phyloP scores from a whole-genome alignment of 2,113 vertebrate species.

The Nestor notabilis region DNA sequence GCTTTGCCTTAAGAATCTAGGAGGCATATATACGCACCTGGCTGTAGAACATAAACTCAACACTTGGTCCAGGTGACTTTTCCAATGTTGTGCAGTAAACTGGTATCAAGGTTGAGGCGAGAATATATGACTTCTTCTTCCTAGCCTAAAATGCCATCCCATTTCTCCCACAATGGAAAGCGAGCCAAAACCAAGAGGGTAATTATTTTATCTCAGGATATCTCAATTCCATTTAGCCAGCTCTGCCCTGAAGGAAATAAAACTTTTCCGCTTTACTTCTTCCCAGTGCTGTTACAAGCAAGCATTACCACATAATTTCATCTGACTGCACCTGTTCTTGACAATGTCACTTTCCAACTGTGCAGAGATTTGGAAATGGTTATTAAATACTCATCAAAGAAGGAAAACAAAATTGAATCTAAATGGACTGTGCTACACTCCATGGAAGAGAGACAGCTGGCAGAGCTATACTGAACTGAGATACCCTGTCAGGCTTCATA shows the following conservation, averaged over 20 bases:
- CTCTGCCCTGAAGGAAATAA: conserved; percentile 2
- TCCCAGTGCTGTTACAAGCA: conserved; percentile 5
- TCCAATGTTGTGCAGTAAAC: background rate
- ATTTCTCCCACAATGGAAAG: background rate
- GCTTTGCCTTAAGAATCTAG: background rate
- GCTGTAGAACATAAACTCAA: background rate
- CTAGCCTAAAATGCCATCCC: background rate
- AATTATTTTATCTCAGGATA: conserved; percentile 7
- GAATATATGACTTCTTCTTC: background rate
- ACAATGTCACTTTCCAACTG: conserved; percentile 61
- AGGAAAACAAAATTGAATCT: conserved; percentile 62
- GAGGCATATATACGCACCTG: background rate
- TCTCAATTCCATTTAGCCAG: background rate
- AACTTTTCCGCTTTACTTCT: background rate
- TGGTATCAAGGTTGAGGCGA: background rate
- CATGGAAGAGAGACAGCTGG: conserved; percentile 57
- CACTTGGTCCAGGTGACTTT: background rate
- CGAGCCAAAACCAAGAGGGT: background rate
- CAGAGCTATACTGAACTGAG: background rate
- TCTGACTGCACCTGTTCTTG: conserved; percentile 58
- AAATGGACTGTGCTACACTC: conserved; percentile 37
- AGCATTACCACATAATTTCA: conserved; percentile 41
- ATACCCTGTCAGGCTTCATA: background rate
- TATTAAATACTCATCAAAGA: conserved; percentile 70
- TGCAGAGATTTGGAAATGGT: conserved; percentile 54